These are phyloP conservation scores for Ceratosolen fusciceps DNA, from an alignment of 1,140 invertebrate genomes.

Conservation along the genomic window DNA sequence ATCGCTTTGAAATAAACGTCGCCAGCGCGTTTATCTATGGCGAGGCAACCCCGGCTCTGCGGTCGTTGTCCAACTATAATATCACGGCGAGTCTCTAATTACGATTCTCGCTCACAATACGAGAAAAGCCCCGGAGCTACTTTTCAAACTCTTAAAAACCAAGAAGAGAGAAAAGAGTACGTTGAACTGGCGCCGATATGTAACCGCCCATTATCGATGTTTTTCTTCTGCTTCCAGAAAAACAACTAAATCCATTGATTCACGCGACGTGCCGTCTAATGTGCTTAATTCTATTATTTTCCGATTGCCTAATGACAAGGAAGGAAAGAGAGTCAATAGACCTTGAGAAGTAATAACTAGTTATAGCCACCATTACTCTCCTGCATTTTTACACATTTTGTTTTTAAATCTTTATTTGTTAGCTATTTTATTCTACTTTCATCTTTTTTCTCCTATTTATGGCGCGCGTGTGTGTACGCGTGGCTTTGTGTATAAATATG, in stretches of 20 bases:
- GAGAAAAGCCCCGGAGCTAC: slow-evolving; percentile 25
- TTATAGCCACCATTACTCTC: background rate
- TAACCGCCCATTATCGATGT: slow-evolving; percentile 43
- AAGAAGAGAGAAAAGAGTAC: slow-evolving; percentile 30
- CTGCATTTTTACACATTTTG: background rate
- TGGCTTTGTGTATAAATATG: no score
- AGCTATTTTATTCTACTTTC: slow-evolving; percentile 3
- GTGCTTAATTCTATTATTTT: slow-evolving; percentile 37
- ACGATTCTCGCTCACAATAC: slow-evolving; percentile 6
- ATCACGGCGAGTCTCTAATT: slow-evolving; percentile 42
- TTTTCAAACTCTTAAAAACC: slow-evolving; percentile 33
- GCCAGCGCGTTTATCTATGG: slow-evolving; percentile 8
- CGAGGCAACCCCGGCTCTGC: slow-evolving; percentile 30
- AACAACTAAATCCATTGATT: slow-evolving; percentile 29
- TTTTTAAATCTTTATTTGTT: background rate
- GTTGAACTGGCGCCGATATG: slow-evolving; percentile 36
- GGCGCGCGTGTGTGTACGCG: no score
- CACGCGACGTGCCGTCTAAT: background rate
- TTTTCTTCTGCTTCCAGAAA: slow-evolving; percentile 23
- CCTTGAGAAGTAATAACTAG: slow-evolving; percentile 8
- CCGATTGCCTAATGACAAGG: slow-evolving; percentile 5
- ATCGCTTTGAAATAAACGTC: slow-evolving; percentile 38
- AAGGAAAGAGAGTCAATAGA: slow-evolving; percentile 4
- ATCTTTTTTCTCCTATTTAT: background rate
- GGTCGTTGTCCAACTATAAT: slow-evolving; percentile 19